Evolutionary conservation across 2,113 vertebrate genomes (phyloP), one percentile per base, ranked within the genome.

Genomic region (Percopsis transmontana): DNA sequence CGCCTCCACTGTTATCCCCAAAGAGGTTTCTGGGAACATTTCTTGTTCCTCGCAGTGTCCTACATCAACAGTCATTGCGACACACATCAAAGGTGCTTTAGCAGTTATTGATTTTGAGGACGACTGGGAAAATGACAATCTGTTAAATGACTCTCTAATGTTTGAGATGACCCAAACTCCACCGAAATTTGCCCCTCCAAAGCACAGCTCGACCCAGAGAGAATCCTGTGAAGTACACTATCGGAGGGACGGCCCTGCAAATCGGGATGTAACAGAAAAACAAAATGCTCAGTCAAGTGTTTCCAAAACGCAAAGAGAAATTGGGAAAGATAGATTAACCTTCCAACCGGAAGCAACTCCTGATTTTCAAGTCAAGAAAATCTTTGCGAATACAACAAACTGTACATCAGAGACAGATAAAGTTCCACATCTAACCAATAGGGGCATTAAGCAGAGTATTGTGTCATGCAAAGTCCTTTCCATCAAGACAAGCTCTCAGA

Each of bases 161-260:
- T 80, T 94, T 72, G 94, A 94, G 72, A 93, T 95, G 92, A 90
- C 92, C 0, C 92, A 95, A 67, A 92, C 93, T 57, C 92, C 92
- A 8, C 91, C 91, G 51, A 63, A 74, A 14, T 72, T 93, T 16
- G 47, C 55, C 13, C 48, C 41, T 16, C 89, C 91, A 0, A 44
- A 42, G 62, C 60, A 41, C 23, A 44, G 76, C 27, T 89, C 84
- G 0, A 90, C 81, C 20, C 88, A 92, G 78, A 88, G 52, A 39
- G 57, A 58, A 23, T n/a, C 47, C 59, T 23, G n/a, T 24, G 70
- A n/a, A 1, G 55, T 55, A 6, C 66, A 57, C 0, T 2, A 56
- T 21, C 16, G 1, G 19, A 44, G 13, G 19, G 60, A 27, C 54
- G 13, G 50, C n/a, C 8, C 21, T 0, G 33, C 20, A 6, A 18